These are phyloP conservation scores for Protonemura montana DNA, from an alignment of 2,888 invertebrate species.

Conservation along the genomic window DNA sequence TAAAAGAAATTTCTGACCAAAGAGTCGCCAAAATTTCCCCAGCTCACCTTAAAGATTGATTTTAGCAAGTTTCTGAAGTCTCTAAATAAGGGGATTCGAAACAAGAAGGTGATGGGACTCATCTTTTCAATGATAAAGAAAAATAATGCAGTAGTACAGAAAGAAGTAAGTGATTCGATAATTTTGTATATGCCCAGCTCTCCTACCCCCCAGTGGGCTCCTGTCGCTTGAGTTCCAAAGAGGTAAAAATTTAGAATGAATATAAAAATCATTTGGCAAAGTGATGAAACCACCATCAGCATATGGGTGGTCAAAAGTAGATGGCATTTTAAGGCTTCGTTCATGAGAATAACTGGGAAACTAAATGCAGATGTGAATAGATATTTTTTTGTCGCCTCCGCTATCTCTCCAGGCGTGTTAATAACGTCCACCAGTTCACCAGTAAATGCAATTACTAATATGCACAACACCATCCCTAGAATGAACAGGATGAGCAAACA, in stretches of 20 bases:
- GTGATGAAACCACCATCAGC: background rate
- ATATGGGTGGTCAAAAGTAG: background rate
- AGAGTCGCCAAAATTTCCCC: conserved; percentile 28
- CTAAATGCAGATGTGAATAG: background rate
- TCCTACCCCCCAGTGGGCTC: background rate
- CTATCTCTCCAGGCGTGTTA: background rate
- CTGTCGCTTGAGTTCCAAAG: background rate
- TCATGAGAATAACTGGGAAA: background rate
- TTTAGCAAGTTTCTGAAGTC: background rate
- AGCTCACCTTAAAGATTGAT: conserved; percentile 10
- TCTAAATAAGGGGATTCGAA: background rate
- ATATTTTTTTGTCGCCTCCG: background rate
- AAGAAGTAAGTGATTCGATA: background rate
- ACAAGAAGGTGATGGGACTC: background rate
- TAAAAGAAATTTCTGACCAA: conserved; percentile 19
- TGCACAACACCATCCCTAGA: background rate
- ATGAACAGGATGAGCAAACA: background rate
- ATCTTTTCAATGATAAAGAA: conserved; percentile 31
- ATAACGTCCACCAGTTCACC: background rate
- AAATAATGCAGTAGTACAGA: background rate
- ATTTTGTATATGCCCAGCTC: conserved; percentile 14
- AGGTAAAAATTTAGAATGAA: conserved; percentile 8
- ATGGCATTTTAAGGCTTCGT: background rate
- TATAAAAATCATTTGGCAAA: background rate
- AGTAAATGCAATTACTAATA: background rate